Conservation (phyloP, 37 sponge, comb jelly and placozoan species). For the Axinella damicornis region DNA sequence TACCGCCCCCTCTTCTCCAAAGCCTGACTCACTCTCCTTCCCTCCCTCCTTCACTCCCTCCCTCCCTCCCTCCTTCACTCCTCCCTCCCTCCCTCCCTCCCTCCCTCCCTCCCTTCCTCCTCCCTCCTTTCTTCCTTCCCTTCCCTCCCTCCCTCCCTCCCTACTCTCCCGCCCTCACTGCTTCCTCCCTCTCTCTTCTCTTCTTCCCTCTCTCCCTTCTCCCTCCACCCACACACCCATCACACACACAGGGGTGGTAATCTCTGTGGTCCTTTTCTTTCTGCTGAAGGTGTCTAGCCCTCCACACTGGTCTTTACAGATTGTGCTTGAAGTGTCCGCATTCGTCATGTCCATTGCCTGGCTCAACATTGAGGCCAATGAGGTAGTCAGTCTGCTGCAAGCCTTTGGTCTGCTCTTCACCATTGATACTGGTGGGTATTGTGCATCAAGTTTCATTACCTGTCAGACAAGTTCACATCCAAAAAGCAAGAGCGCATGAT, state of each 20-base stretch:
- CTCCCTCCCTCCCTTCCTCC: conserved; percentile 15
- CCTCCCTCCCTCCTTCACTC: not conserved
- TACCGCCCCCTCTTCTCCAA: no score
- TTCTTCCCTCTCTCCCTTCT: not conserved
- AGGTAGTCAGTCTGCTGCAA: conserved; percentile 79
- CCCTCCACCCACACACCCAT: no score
- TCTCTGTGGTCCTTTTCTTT: conserved; percentile 35
- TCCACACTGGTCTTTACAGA: conserved; percentile 69
- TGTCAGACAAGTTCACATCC: no score
- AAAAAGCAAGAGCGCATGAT: no score
- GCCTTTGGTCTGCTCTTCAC: conserved; percentile 75
- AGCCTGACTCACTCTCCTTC: not conserved
- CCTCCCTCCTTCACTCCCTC: not conserved
- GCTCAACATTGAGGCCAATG: conserved; percentile 88
- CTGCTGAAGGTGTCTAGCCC: not conserved
- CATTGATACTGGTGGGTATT: conserved; percentile 77
- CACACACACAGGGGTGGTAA: conserved; percentile 33
- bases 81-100: conserved; percentile 16
- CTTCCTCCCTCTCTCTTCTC: conserved; percentile 11
- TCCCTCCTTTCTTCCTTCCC: not conserved
- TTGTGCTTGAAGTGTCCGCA: conserved; percentile 62
- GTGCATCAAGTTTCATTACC: no score
- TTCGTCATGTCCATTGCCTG: conserved; percentile 89
- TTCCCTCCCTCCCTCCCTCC: conserved; percentile 1
- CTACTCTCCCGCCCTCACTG: no score